Base-by-base conservation (phyloP, 2,888 invertebrate genomes). In the Cynaeus angustus region DNA sequence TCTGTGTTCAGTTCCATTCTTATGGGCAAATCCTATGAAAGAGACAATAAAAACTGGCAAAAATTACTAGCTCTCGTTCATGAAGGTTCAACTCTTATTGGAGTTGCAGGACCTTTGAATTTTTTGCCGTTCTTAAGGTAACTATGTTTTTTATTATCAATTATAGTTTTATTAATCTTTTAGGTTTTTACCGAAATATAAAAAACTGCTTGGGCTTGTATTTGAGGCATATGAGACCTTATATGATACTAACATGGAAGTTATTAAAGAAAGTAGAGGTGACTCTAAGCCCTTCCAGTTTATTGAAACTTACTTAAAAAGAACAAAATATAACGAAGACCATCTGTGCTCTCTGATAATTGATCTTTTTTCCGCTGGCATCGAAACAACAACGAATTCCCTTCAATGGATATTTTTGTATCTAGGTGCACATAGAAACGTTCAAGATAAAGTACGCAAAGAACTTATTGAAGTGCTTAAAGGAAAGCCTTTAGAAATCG, bases 311-410 rank as follows among this genome's bases (percentile, higher is more conserved):
- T 21, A 3, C 4, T 4, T 21, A 4, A 4, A 21, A 21, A 41
- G n/a, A 41, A 41, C 41, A n/a, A 33, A 33, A 7, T 7, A 33
- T 33, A 7, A 33, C 7, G 41, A 41, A 41, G 46, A 46, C 8
- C 46, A 46, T 5, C 46, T 16, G 7, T 1, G n/a, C 7, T 3
- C 6, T 16, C 46, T 16, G 2, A 14, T 46, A 1, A 3, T 46
- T 7, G 21, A 46, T n/a, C 1, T 46, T 6, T 16, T 46, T 21
- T 16, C 13, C 8, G 46, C 16, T 1, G 9, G 46, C 3, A 6
- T 46, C 1, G 16, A 46, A 2, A 21, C 16, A 1, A 16, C 46
- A 4, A 9, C 13, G 9, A 14, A 14, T 9, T 16, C 46, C 1
- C 7, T 46, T 7, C 7, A 13, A 5, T 46, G 46, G 46, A 9